phyloP scores from a whole-genome alignment of 2,113 vertebrate species.

The Pollachius pollachius region DNA sequence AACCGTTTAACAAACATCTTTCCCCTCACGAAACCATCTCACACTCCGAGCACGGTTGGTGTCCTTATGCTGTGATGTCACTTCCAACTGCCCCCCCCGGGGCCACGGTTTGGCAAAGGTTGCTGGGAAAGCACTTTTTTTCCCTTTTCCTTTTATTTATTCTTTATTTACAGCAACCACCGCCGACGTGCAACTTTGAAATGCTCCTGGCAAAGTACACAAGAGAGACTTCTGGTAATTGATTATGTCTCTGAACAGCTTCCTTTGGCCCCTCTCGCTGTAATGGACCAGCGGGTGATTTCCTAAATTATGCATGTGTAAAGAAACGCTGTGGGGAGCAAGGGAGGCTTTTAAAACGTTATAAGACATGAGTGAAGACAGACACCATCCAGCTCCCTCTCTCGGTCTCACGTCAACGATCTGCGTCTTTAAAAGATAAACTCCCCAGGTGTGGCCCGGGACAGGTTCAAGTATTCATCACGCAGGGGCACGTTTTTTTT shows the following conservation, averaged over 20 bases:
- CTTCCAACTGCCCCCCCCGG: conserved; percentile 46
- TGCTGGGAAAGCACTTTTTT: conserved; percentile 36
- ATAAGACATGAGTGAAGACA: conserved; percentile 58
- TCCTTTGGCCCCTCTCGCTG: conserved; percentile 52
- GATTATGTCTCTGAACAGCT: conserved; percentile 71
- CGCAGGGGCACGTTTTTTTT: conserved; percentile 10
- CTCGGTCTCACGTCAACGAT: conserved; percentile 35
- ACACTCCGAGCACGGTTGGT: neutral
- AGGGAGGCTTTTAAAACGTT: conserved; percentile 71
- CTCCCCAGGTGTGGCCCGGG: conserved; percentile 29
- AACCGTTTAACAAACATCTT: neutral
- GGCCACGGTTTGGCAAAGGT: conserved; percentile 45
- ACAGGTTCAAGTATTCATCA: conserved; percentile 26
- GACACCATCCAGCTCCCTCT: conserved; percentile 29
- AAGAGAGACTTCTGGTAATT: conserved; percentile 67
- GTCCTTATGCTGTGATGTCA: conserved; percentile 48
- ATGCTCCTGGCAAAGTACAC: conserved; percentile 43
- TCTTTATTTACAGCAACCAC: conserved; percentile 32
- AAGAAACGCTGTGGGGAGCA: conserved; percentile 50
- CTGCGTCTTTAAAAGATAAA: conserved; percentile 23
- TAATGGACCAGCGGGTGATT: conserved; percentile 60
- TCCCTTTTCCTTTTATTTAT: neutral
- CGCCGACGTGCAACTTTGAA: conserved; percentile 25
- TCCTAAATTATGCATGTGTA: conserved; percentile 77
- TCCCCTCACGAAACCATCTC: neutral